These are phyloP conservation scores for Dendrocopos noguchii DNA, from an alignment of 2,113 vertebrate species.

Conservation along the genomic window DNA sequence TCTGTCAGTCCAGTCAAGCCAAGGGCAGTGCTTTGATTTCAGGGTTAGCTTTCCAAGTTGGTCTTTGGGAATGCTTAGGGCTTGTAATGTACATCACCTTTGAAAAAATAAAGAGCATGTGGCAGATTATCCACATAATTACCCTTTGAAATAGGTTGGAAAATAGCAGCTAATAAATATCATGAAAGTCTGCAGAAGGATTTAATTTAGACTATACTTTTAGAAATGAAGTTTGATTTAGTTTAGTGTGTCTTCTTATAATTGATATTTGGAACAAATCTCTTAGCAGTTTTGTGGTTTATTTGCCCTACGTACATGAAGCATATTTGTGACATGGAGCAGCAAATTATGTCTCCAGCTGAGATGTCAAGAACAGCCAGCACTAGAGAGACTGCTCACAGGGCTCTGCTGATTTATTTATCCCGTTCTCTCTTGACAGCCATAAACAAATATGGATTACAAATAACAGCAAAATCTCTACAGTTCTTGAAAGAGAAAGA, in stretches of 20 bases:
- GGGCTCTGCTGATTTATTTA: neutral
- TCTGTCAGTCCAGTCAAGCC: neutral
- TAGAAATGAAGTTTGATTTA: neutral
- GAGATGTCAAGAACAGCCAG: conserved; percentile 2
- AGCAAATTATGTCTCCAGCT: conserved; percentile 27
- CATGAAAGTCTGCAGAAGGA: neutral
- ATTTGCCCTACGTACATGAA: neutral
- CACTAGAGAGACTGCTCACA: neutral
- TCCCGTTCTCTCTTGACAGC: neutral
- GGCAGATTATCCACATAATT: neutral
- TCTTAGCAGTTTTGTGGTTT: conserved; percentile 5
- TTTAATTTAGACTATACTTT: conserved; percentile 14
- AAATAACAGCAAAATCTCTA: neutral
- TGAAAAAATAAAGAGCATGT: neutral
- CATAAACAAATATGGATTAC: neutral
- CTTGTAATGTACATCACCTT: neutral
- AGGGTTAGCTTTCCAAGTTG: neutral
- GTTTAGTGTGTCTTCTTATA: conserved; percentile 30
- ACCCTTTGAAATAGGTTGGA: neutral
- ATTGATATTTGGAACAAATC: neutral
- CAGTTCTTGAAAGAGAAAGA: neutral
- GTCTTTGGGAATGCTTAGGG: neutral
- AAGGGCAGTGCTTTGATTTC: neutral
- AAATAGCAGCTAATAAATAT: conserved; percentile 44
- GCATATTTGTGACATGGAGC: conserved; percentile 12